Evolutionary conservation across 2,797 vertebrate genomes (phyloP).

Genomic region (Serranus cabrilla): DNA sequence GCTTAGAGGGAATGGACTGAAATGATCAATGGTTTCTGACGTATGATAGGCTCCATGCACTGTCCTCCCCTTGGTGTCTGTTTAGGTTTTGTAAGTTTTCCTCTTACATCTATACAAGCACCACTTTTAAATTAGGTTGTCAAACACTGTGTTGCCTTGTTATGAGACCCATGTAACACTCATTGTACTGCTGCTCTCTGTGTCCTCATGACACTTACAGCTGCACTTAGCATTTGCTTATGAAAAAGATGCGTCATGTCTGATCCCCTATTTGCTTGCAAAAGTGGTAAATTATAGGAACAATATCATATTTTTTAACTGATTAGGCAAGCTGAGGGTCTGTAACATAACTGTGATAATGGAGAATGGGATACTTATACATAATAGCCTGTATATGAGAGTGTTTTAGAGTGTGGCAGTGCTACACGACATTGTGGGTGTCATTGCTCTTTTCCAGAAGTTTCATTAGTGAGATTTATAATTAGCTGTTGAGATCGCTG

Average conservation of each 20-base stretch:
- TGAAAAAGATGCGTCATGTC: conserved; percentile 17
- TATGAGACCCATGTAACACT: conserved; percentile 47
- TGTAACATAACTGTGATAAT: conserved; percentile 8
- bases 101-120: conserved; percentile 13
- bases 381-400: background rate
- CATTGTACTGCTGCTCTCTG: conserved; percentile 39
- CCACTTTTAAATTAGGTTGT: conserved; percentile 48
- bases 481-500: conserved; percentile 7
- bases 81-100: conserved; percentile 40
- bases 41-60: conserved; percentile 9
- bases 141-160: conserved; percentile 52
- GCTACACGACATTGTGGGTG: background rate
- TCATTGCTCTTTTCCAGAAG: conserved; percentile 12
- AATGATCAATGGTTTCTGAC: conserved; percentile 16
- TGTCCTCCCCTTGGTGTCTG: conserved; percentile 13
- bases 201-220: conserved; percentile 34
- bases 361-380: conserved; percentile 2
- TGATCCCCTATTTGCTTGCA: conserved; percentile 16
- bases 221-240: conserved; percentile 38
- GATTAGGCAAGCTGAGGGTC: conserved; percentile 3
- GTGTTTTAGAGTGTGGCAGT: background rate
- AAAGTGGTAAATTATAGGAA: conserved; percentile 24
- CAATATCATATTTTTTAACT: conserved; percentile 17
- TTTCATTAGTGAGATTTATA: conserved; percentile 30
- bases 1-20: conserved; percentile 10